phyloP scores from a whole-genome alignment of 1,140 invertebrate species.

The Tribolium madens region DNA sequence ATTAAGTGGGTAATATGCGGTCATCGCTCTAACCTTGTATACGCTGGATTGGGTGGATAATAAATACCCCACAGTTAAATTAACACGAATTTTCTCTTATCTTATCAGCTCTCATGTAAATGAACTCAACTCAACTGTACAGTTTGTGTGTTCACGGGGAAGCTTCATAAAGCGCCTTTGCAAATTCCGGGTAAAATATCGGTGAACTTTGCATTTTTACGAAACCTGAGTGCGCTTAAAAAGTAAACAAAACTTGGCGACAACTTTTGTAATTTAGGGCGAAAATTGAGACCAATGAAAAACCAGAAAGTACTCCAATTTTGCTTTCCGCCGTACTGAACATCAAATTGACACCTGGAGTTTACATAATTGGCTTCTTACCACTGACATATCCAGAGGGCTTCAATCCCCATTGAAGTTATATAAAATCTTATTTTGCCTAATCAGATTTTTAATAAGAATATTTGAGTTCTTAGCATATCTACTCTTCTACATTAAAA shows the following conservation, averaged over 20 bases:
- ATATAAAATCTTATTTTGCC: too few species aligned
- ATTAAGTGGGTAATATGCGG: slow-evolving; percentile 38
- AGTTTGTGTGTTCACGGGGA: slow-evolving; percentile 40
- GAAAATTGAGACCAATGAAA: neutral
- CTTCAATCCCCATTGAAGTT: too few species aligned
- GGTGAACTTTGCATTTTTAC: slow-evolving; percentile 30
- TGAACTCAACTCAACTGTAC: slow-evolving; percentile 45
- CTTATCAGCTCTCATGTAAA: slow-evolving; percentile 47
- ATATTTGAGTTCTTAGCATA: too few species aligned
- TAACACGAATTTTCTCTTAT: slow-evolving; percentile 52
- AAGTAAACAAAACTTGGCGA: slow-evolving; percentile 32
- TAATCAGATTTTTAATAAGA: too few species aligned
- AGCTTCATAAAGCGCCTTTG: slow-evolving; percentile 40
- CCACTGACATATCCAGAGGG: too few species aligned
- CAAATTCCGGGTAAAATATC: slow-evolving; percentile 33
- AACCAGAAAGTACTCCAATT: slow-evolving; percentile 1
- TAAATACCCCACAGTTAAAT: slow-evolving; percentile 50
- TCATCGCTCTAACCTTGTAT: slow-evolving; percentile 35
- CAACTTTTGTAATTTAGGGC: slow-evolving; percentile 13
- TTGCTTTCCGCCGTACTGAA: neutral
- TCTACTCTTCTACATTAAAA: too few species aligned
- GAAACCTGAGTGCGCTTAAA: neutral
- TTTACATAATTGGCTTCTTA: too few species aligned
- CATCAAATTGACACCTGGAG: neutral
- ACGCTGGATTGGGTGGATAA: slow-evolving; percentile 26